Percentiles rank a stretch among this genome's conserved stretches.
phyloP scores from a whole-genome alignment of 2,888 invertebrate genomes.

The Ariolimax columbianus region DNA sequence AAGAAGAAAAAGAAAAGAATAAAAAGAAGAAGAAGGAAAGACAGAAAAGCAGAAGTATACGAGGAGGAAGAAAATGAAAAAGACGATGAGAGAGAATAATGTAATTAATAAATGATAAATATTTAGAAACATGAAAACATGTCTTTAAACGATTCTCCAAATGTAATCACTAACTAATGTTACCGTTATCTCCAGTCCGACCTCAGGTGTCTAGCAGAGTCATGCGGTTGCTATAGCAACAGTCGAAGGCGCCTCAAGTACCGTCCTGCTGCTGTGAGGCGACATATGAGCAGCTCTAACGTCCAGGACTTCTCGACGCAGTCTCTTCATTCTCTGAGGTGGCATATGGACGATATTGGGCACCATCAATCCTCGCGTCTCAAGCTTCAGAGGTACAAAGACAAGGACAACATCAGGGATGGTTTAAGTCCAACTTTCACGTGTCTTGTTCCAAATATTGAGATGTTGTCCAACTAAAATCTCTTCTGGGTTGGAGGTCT shows the following conservation, averaged over 20 bases:
- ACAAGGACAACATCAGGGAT: neutral
- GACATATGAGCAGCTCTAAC: neutral
- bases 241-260: slow-evolving; percentile 8
- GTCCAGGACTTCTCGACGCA: neutral
- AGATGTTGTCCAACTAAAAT: too few species aligned
- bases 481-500: neutral
- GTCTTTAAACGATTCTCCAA: too few species aligned
- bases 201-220: neutral
- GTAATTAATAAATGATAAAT: too few species aligned
- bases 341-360: neutral
- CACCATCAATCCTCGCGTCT: neutral
- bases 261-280: slow-evolving; percentile 29
- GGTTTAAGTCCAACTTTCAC: too few species aligned
- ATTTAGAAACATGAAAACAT: too few species aligned
- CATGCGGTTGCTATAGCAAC: neutral
- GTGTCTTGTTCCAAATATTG: too few species aligned
- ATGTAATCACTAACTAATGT: neutral
- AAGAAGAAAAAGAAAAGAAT: too few species aligned
- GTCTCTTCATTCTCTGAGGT: neutral
- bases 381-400: neutral
- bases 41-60: too few species aligned
- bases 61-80: too few species aligned
- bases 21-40: too few species aligned
- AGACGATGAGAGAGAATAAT: too few species aligned
- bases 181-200: slow-evolving; percentile 2